These are phyloP conservation scores for Bambusicola thoracicus DNA, from an alignment of 2,113 vertebrate species.

Conservation along the genomic window DNA sequence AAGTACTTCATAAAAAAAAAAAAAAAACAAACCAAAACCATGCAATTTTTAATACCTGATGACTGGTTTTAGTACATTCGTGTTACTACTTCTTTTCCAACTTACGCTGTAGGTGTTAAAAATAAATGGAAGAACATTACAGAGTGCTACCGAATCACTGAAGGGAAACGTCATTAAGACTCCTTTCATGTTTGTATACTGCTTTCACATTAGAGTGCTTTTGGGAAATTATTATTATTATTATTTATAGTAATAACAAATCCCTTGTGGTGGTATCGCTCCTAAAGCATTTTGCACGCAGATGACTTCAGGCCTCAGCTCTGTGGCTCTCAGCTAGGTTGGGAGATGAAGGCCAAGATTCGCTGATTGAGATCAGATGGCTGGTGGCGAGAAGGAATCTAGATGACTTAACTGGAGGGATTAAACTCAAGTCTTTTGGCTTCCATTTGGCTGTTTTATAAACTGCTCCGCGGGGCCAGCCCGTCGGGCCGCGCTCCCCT, in stretches of 20 bases:
- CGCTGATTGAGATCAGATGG: constrained; percentile 68
- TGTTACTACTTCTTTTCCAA: neutral
- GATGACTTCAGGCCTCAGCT: constrained; percentile 51
- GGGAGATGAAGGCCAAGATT: constrained; percentile 48
- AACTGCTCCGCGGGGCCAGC: neutral
- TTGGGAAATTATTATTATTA: neutral
- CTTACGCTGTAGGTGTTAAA: neutral
- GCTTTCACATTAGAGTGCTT: neutral
- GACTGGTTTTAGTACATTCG: neutral
- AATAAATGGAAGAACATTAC: neutral
- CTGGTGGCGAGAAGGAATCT: constrained; percentile 57
- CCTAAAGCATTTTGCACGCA: constrained; percentile 11
- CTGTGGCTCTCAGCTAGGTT: constrained; percentile 8
- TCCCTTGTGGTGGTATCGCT: constrained; percentile 28
- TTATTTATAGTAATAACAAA: neutral
- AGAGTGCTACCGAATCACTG: neutral
- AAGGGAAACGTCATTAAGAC: neutral
- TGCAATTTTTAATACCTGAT: neutral
- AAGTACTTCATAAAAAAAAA: neutral
- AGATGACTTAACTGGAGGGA: constrained; percentile 69
- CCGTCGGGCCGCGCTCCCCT: neutral
- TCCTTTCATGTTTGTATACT: constrained; percentile 15
- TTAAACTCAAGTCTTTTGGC: constrained; percentile 48
- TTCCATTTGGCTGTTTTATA: constrained; percentile 54
- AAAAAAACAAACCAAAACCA: neutral